Conservation (phyloP, 2,888 invertebrate genomes). For the Tetranychus piercei region DNA sequence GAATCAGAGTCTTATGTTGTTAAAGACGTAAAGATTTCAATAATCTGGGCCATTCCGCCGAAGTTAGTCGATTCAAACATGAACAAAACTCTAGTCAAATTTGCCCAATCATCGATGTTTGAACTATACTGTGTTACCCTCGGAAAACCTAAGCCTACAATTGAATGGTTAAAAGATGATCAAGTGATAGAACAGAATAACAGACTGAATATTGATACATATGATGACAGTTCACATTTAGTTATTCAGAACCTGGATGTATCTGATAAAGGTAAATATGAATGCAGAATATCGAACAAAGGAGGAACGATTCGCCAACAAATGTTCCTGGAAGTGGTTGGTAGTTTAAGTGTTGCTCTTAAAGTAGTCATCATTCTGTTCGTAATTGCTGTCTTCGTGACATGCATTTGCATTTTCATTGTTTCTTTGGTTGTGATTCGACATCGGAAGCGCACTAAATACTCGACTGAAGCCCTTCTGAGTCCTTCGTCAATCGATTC, state of each 20-base stretch:
- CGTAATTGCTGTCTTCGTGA: conserved; percentile 14
- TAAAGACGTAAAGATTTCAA: not conserved
- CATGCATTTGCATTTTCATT: conserved; percentile 18
- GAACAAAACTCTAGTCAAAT: not conserved
- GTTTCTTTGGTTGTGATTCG: conserved; percentile 17
- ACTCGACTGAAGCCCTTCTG: conserved; percentile 36
- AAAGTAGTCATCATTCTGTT: conserved; percentile 15
- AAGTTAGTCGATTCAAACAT: conserved; percentile 18
- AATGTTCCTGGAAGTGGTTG: conserved; percentile 13
- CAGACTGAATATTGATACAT: conserved; percentile 21
- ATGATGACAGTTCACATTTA: conserved; percentile 22
- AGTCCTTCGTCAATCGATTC: conserved; percentile 37
- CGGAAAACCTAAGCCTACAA: conserved; percentile 29
- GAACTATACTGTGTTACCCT: conserved; percentile 29
- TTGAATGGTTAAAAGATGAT: conserved; percentile 26
- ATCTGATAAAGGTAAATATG: conserved; percentile 23
- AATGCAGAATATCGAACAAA: conserved; percentile 23
- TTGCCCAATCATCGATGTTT: conserved; percentile 4
- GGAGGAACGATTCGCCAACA: conserved; percentile 18
- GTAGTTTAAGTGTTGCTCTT: conserved; percentile 3
- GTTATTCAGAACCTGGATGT: conserved; percentile 22
- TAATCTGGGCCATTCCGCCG: not conserved
- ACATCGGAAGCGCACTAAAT: conserved; percentile 24
- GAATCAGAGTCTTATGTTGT: not conserved
- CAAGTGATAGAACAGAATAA: conserved; percentile 13